Percentiles rank a stretch among this genome's conserved stretches.
phyloP scores from a whole-genome alignment of 2,797 vertebrate species.

The Lophotriccus pileatus region DNA sequence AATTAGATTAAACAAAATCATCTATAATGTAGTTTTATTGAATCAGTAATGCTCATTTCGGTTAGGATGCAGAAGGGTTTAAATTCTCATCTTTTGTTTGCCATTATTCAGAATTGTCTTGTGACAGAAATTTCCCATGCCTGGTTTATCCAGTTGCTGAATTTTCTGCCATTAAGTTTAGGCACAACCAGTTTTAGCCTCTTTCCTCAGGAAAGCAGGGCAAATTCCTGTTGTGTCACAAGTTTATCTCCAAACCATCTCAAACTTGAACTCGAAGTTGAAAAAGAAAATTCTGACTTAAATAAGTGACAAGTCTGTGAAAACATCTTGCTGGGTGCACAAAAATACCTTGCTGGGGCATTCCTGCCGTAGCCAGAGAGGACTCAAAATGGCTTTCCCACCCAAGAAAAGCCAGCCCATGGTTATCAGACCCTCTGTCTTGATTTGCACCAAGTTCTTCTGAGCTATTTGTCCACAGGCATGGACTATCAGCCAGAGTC shows the following conservation, averaged over 20 bases:
- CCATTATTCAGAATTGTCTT: neutral
- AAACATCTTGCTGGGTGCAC: neutral
- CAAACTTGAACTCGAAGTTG: neutral
- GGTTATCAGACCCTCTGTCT: neutral
- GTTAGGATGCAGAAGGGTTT: neutral
- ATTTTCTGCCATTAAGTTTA: conserved; percentile 5
- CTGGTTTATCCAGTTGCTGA: neutral
- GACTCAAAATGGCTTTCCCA: neutral
- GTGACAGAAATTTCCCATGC: neutral
- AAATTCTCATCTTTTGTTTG: neutral
- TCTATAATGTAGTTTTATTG: neutral
- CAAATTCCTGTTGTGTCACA: neutral
- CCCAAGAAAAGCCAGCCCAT: neutral
- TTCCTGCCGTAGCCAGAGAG: neutral
- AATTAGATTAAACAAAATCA: neutral
- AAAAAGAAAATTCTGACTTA: neutral
- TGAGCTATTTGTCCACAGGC: neutral
- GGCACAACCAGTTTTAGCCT: neutral
- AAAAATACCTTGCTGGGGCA: neutral
- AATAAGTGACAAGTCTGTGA: neutral
- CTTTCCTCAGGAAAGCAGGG: neutral
- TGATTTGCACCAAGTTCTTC: neutral
- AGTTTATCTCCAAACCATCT: neutral
- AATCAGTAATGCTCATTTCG: neutral
- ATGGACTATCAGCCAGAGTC: neutral